Base-by-base conservation (phyloP, 2,888 invertebrate genomes). In the Tetrapedia diversipes region DNA sequence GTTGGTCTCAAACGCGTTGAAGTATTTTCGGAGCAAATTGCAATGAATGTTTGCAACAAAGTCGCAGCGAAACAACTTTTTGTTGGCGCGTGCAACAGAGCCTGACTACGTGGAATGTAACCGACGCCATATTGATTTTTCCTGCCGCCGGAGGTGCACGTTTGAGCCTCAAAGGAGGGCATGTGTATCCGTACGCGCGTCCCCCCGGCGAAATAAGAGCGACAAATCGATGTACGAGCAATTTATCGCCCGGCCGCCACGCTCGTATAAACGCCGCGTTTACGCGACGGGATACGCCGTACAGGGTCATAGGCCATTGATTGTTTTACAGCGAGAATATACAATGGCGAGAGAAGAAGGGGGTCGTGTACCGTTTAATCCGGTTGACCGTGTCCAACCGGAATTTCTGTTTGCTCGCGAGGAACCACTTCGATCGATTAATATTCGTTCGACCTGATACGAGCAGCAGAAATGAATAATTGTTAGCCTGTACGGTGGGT, bases 121-220 rank as follows among this genome's bases (percentile, higher is more conserved):
- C 60, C 51, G 11, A 22, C 59, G 39, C 72, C 70, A 51, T 81
- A 81, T 81, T 67, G 81, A 81, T 81, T 77, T 74, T 65, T 49
- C 69, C 29, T 43, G 59, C 54, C 59, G 67, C 34, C 72, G 37
- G 43, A 56, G 67, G 71, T 57, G 73, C 63, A 69, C 65, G 68
- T 80, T 78, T 77, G 68, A 80, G 74, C 65, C 75, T 71, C 74
- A 68, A 80, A 81, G 77, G 64, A 71, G 76, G 70, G 61, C 73
- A 24, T 19, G 74, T 49, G 71, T 57, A 77, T 53, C 37, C 69
- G 65, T 4, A 14, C 27, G 24, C 51, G n/a, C 29, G 53, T 56
- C 54, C 56, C 76, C 8, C 43, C n/a, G 45, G 41, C 39, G 57
- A 77, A 72, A 74, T 74, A 70, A 71, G 61, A 59, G 24, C 56